A percentile compares a stretch with the other conserved stretches of the same genome.
These are phyloP conservation scores for Sebastes kiyomatsui DNA, from an alignment of 2,797 vertebrate species.

Conservation along the genomic window DNA sequence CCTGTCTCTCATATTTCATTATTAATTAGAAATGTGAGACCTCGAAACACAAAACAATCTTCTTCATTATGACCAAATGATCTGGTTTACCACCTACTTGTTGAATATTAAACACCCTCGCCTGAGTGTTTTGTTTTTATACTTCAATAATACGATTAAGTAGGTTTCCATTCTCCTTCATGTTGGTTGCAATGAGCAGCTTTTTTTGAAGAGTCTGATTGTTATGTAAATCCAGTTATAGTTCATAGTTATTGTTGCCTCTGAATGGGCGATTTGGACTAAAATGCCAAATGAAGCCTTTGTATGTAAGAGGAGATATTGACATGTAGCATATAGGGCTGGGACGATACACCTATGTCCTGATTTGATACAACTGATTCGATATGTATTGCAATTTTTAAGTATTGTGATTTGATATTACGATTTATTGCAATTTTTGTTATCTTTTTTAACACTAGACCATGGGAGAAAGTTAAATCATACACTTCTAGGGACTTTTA, in stretches of 20 bases:
- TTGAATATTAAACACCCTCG: neutral
- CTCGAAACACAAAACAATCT: neutral
- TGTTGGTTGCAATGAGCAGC: neutral
- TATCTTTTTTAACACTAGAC: too few species aligned
- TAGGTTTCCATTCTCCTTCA: neutral
- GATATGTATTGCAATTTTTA: too few species aligned
- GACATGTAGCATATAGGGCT: neutral
- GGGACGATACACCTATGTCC: too few species aligned
- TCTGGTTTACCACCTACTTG: neutral
- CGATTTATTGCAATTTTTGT: too few species aligned
- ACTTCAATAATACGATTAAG: constrained; percentile 4
- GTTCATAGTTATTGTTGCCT: constrained; percentile 28
- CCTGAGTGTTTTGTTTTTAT: constrained; percentile 15
- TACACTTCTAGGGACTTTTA: too few species aligned
- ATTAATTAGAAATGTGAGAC: constrained; percentile 15
- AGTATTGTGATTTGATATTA: too few species aligned
- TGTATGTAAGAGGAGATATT: constrained; percentile 19
- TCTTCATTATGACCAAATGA: neutral
- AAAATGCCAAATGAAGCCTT: constrained; percentile 35
- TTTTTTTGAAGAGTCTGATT: constrained; percentile 6
- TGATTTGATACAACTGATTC: too few species aligned
- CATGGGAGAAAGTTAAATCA: too few species aligned
- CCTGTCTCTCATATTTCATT: neutral
- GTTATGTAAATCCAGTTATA: constrained; percentile 39
- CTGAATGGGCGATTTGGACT: constrained; percentile 4